These are phyloP conservation scores for Megalonaias nervosa DNA, from an alignment of 1,140 invertebrate genomes.

Conservation along the genomic window DNA sequence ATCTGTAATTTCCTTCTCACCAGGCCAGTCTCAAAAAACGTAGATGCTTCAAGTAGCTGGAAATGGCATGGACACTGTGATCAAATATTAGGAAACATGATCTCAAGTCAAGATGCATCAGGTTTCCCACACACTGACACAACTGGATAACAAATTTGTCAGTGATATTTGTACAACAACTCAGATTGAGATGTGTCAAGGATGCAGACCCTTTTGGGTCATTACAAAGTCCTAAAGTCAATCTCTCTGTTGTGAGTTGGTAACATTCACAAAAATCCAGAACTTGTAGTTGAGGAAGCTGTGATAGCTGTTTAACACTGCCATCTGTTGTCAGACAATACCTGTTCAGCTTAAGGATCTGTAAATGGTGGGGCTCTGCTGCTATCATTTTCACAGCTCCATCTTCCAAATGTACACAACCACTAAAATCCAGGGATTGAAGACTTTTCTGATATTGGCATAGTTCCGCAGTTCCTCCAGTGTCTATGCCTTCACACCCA, in stretches of 20 bases:
- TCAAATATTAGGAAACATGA: slow-evolving; percentile 80
- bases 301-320: slow-evolving; percentile 74
- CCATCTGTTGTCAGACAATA: slow-evolving; percentile 76
- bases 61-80: slow-evolving; percentile 74
- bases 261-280: slow-evolving; percentile 81
- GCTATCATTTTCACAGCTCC: slow-evolving; percentile 76
- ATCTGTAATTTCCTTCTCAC: slow-evolving; percentile 79
- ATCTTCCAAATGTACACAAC: slow-evolving; percentile 78
- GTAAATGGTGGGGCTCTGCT: slow-evolving; percentile 71
- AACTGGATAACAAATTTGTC: slow-evolving; percentile 74
- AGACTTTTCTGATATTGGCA: slow-evolving; percentile 76
- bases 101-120: slow-evolving; percentile 78
- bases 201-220: slow-evolving; percentile 70
- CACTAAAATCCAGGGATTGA: slow-evolving; percentile 77
- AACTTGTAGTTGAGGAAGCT: slow-evolving; percentile 74
- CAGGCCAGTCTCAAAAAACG: slow-evolving; percentile 77
- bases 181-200: slow-evolving; percentile 76
- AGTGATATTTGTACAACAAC: slow-evolving; percentile 75
- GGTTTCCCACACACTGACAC: slow-evolving; percentile 70
- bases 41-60: slow-evolving; percentile 77
- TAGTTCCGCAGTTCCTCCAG: slow-evolving; percentile 75
- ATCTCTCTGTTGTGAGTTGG: slow-evolving; percentile 76
- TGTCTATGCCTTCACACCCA: slow-evolving; percentile 79
- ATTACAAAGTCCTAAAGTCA: slow-evolving; percentile 70
- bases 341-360: slow-evolving; percentile 48